Conservation (phyloP, 2,797 vertebrate genomes). For the Silurus aristotelis region DNA sequence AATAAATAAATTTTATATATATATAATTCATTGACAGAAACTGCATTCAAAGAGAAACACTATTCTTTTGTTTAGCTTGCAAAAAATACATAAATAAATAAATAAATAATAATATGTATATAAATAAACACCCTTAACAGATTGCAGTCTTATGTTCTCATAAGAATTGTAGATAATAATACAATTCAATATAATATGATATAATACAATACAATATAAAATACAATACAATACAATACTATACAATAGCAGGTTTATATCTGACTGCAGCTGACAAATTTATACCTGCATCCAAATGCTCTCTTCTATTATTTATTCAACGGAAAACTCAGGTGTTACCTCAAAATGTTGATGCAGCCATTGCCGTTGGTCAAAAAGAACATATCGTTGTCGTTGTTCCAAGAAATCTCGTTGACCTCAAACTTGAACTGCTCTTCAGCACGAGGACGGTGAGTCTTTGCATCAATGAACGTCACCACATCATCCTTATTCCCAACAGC, state of each 20-base stretch:
- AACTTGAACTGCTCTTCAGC: slow-evolving; percentile 99
- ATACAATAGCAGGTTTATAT: not conserved
- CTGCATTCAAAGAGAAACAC: no score
- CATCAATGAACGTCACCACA: slow-evolving; percentile 96
- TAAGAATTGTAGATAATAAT: no score
- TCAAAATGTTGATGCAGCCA: slow-evolving; percentile 96
- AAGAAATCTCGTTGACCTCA: slow-evolving; percentile 98
- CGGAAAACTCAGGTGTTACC: slow-evolving; percentile 67
- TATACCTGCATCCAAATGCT: not conserved
- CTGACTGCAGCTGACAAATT: not conserved
- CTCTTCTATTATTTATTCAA: not conserved
- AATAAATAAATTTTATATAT: no score
- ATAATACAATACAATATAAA: no score
- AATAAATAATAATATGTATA: not conserved
- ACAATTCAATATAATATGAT: no score
- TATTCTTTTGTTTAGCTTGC: not conserved
- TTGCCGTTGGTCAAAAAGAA: slow-evolving; percentile 98
- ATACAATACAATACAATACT: not conserved
- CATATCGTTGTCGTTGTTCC: slow-evolving; percentile 99
- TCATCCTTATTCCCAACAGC: slow-evolving; percentile 98
- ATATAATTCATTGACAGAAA: not conserved
- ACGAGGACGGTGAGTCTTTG: slow-evolving; percentile 89
- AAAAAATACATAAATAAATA: not conserved
- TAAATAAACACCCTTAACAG: not conserved
- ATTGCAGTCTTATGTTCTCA: not conserved